Evolutionary conservation across 2,797 vertebrate species (phyloP), one percentile per base, ranked within the genome.

Genomic region (Phataginus tricuspis): DNA sequence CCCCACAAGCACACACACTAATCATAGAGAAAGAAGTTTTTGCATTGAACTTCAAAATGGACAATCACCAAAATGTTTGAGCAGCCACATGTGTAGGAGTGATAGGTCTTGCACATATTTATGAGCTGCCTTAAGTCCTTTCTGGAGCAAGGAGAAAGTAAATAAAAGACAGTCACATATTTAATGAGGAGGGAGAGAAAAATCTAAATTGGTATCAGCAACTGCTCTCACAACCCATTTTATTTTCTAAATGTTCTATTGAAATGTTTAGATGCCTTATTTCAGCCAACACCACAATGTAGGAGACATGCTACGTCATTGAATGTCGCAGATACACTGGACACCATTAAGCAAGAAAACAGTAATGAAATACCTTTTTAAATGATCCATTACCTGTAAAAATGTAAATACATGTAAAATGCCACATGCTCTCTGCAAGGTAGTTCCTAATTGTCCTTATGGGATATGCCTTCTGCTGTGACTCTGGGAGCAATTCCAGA

Each of bases 61-160:
- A 69, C 34, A 45, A 69, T 94, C 90, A 95, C 94, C 72, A 77
- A 82, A 95, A 95, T 64, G 34, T 91, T 93, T 80, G 66, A 85
- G 59, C n/a, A 72, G 45, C 39, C 57, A 3, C 45, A 2, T 51
- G 94, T 79, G 93, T 72, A 55, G 95, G 97, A 98, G 97, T 80
- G 34, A 59, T 31, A 45, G 19, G 63, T 68, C 86, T 85, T 5
- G 3, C 96, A 92, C 63, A 69, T 92, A 95, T 97, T 97, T 97
- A 96, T 78, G 95, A 98, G 89, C 79, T 29, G 86, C 88, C 72
- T 96, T 97, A 96, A 96, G 95, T 96, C 96, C 86, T 97, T 96
- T 93, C 88, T 86, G 79, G 25, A 79, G 16, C 14, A 63, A 86
- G 42, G 68, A 93, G 91, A 86, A 84, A 77, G 89, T 95, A 96